Conservation (phyloP, 1,140 invertebrate species). For the Drosophila sulfurigaster region DNA sequence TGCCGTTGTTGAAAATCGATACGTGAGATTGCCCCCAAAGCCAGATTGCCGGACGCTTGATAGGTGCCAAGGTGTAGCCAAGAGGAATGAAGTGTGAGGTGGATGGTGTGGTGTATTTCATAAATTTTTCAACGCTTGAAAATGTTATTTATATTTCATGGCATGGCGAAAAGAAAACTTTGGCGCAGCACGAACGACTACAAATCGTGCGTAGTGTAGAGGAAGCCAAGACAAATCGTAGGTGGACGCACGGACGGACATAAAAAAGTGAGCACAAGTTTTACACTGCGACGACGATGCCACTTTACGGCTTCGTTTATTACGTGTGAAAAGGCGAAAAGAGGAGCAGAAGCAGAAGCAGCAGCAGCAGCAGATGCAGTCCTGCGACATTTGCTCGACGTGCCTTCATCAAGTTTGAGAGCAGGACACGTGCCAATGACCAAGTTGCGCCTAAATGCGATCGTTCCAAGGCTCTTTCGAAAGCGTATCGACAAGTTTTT, state of each 20-base stretch:
- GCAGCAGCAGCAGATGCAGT: not conserved
- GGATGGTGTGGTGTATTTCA: slow-evolving; percentile 67
- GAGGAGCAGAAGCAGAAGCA: slow-evolving; percentile 3
- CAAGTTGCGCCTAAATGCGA: slow-evolving; percentile 66
- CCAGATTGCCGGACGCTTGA: slow-evolving; percentile 38
- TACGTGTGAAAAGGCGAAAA: slow-evolving; percentile 78
- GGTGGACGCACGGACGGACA: slow-evolving; percentile 22
- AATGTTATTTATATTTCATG: slow-evolving; percentile 83
- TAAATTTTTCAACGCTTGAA: slow-evolving; percentile 79
- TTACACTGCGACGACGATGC: slow-evolving; percentile 51
- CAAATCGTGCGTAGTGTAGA: slow-evolving; percentile 74
- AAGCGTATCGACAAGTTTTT: slow-evolving; percentile 24
- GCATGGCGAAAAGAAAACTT: slow-evolving; percentile 66
- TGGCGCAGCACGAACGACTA: slow-evolving; percentile 81
- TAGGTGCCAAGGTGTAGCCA: not conserved
- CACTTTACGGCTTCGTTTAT: slow-evolving; percentile 81
- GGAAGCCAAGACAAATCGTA: slow-evolving; percentile 55
- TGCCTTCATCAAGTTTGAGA: slow-evolving; percentile 57
- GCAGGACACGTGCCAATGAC: slow-evolving; percentile 72
- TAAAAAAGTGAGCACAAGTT: slow-evolving; percentile 68
- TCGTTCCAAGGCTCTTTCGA: slow-evolving; percentile 10
- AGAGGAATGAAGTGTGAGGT: not conserved
- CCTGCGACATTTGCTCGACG: slow-evolving; percentile 63
- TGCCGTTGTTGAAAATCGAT: slow-evolving; percentile 71
- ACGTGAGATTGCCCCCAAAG: slow-evolving; percentile 47